Base-by-base conservation (phyloP, 2,888 invertebrate genomes). In the Xestia ashworthii region DNA sequence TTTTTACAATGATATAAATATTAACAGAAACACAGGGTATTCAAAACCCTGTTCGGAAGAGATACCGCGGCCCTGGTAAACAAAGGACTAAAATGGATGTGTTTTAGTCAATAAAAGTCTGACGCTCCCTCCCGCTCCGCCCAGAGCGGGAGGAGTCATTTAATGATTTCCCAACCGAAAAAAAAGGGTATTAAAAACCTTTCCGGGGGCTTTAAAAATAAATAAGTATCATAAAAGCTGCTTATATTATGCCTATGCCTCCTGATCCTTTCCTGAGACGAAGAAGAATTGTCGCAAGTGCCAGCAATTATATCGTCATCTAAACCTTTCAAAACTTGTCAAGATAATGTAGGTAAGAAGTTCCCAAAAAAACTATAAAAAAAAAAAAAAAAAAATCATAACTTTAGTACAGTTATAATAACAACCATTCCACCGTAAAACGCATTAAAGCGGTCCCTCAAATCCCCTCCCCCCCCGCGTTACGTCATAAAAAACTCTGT, bases 401-500 rank as follows among this genome's bases (percentile, higher is more conserved):
- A 71, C 46, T 38, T 11, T 38, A 19, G 6, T 25, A 50, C 9
- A 72, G 16, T 16, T n/a, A 16, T 16, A 25, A 22, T 53, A 6
- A 46, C 5, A 62, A 5, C 16, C 22, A 46, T 38, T 62, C 44
- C 50, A 62, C 12, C n/a, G 1, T 14, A 11, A 3, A 72, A 50
- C 22, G 1, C 50, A 62, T n/a, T 62, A 62, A 25, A 71, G 22
- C 46, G 38, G 25, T 19, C 58, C 1, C n/a, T 48, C 55, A 25
- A 65, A 78, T 32, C 69, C 48, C 16, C 16, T 19, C 32, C 32
- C 32, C 32, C 32, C 32, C 3, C 22, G n/a, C 22, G n/a, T 38
- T 46, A 68, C 76, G 67, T 76, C 70, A 82, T 9, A 44, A 65
- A n/a, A 60, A 66, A 64, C 58, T 58, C 32, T 25, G 12, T 32